phyloP scores from a whole-genome alignment of 2,113 vertebrate species.

The Chionomys nivalis region DNA sequence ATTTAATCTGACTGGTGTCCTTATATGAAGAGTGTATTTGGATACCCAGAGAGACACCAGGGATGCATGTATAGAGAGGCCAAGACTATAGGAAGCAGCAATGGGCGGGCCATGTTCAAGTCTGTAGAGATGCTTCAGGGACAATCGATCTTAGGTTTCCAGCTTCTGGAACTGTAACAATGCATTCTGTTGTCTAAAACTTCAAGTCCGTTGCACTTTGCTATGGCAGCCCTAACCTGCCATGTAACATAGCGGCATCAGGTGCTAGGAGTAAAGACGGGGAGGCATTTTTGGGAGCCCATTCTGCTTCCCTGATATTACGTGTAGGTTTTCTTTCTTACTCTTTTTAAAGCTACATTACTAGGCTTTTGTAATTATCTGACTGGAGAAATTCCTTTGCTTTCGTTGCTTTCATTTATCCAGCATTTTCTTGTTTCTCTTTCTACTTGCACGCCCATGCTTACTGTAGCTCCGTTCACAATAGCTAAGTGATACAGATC shows the following conservation, averaged over 20 bases:
- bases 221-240: background rate
- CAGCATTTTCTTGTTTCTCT: background rate
- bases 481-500: background rate
- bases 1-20: background rate
- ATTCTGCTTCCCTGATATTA: background rate
- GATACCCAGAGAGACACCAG: background rate
- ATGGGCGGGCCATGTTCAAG: background rate
- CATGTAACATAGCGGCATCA: background rate
- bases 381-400: background rate
- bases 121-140: background rate
- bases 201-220: background rate
- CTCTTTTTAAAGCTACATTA: background rate
- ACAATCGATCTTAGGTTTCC: background rate
- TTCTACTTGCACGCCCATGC: too few relatives aligned
- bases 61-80: background rate
- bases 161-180: background rate
- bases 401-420: slow-evolving; percentile 1
- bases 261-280: background rate
- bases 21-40: slow-evolving; percentile 7
- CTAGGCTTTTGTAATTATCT: background rate
- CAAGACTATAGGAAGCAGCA: background rate
- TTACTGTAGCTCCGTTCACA: background rate
- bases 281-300: background rate
- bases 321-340: slow-evolving; percentile 39
- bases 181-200: background rate